Base-by-base conservation (phyloP, 1,140 invertebrate genomes). In the Drosophila rhopaloa region DNA sequence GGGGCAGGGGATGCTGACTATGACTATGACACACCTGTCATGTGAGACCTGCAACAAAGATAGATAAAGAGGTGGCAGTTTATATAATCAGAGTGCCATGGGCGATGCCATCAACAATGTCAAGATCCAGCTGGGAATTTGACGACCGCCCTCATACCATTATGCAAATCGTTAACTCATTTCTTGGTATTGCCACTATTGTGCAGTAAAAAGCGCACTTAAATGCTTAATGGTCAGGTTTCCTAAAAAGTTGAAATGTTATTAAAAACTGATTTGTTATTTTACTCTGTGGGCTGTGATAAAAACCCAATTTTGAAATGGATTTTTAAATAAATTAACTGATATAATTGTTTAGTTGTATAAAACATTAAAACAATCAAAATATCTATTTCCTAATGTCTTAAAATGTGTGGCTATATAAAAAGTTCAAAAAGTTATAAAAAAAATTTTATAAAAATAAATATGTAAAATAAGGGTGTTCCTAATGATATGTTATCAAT, bases 1-100 rank as follows among this genome's bases (percentile, higher is more conserved):
- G 50, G 56, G 8, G n/a, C 44, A 29, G 56, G 56, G 38, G 60
- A 66, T 46, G 61, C 61, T 40, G 53, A 57, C 27, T 57, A 27
- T 70, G 66, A 67, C 62, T 66, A 67, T 70, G 66, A 68, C 72
- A 59, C 61, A 76, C 57, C 62, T 68, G 73, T 68, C 67, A 71
- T 48, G 35, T 14, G 67, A 70, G 62, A 70, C 35, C 8, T 41
- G 59, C 41, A 48, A 68, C 63, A 67, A 67, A 50, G 60, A 27
- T 14, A 65, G 65, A 43, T 53, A 65, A 68, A 67, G 46, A 51
- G 57, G 57, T 37, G 37, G 24, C 19, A 50, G 59, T 53, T 67
- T 68, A 65, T 65, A 68, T 68, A 65, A 68, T 65, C 44, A 48
- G 57, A 59, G 32, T 59, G 57, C 57, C 56, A 58, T 58, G 41